Evolutionary conservation across 2,113 vertebrate genomes (phyloP), one percentile per base, ranked within the genome.

Genomic region (Natator depressus): DNA sequence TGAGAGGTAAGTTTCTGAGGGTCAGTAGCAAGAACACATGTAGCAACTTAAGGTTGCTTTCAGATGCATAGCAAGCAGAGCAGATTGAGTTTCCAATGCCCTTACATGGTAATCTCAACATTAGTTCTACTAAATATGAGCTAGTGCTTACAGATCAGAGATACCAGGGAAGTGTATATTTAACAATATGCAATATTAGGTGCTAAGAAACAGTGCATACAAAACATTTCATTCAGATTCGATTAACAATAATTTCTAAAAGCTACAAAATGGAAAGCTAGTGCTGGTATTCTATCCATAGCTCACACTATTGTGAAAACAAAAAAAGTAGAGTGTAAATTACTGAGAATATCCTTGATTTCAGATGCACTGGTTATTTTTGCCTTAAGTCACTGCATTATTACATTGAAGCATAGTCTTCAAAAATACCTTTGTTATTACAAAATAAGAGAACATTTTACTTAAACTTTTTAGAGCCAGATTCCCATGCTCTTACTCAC

Each of bases 1-100:
- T 54, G 53, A 54, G 53, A 54, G 53, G 20, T 83, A 92, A 75
- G 84, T 84, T 97, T 83, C 86, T 75, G 54, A 90, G 88, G 94
- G 4, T 89, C 89, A 90, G 95, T 85, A 82, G 31, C 78, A 62
- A 9, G 89, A 95, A 96, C 82, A 65, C 35, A 1, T 93, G 93
- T 88, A 96, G 90, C 89, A 85, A 92, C 84, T 97, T 90, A 65
- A 84, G 95, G 84, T 89, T 59, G 88, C 90, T 96, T 98, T 97
- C 96, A 95, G 91, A 85, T 90, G 93, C 78, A 91, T 93, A 95
- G 90, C 96, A 94, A 90, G 94, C 51, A 59, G 59, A 14, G 51
- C 91, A 95, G 89, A 95, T 46, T 87, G 86, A 95, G 92, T 90
- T 94, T 65, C 89, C 87, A 1, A 5, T 89, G 80, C 96, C 91